These are phyloP conservation scores for Tretioscincus oriximinensis DNA, from an alignment of 2,113 vertebrate genomes.

Conservation along the genomic window DNA sequence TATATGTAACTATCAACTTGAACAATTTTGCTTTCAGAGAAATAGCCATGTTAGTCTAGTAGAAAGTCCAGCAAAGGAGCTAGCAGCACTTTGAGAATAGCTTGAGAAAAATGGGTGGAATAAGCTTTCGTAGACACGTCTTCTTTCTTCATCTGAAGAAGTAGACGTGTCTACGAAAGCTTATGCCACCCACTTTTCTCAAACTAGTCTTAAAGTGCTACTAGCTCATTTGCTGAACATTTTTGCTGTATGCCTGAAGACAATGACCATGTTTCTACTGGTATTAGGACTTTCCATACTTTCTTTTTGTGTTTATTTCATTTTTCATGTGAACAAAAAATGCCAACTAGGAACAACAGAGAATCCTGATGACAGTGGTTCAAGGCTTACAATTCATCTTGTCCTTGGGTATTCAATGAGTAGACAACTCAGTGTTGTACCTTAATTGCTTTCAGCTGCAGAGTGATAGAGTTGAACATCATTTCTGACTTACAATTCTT, in stretches of 20 bases:
- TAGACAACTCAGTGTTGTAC: not conserved
- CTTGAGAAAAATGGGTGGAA: too few relatives aligned
- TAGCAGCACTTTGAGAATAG: too few relatives aligned
- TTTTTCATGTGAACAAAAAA: not conserved
- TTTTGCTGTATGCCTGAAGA: not conserved
- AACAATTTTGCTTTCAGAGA: too few relatives aligned
- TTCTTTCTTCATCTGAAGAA: too few relatives aligned
- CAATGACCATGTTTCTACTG: not conserved
- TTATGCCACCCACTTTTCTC: too few relatives aligned
- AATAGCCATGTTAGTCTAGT: too few relatives aligned
- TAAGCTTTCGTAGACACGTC: too few relatives aligned
- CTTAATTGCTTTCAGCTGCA: not conserved
- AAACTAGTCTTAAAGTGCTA: too few relatives aligned
- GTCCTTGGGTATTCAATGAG: not conserved
- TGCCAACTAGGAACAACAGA: not conserved
- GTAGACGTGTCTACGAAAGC: too few relatives aligned
- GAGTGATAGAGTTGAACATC: not conserved
- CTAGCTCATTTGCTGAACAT: too few relatives aligned
- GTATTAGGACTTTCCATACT: not conserved
- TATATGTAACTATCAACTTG: not conserved
- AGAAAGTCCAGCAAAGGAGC: too few relatives aligned
- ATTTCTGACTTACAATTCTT: not conserved
- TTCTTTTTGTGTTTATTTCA: not conserved
- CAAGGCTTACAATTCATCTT: not conserved
- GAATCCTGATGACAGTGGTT: not conserved